Evolutionary conservation across 1,140 invertebrate species (phyloP).

Genomic region (Bombus affinis): DNA sequence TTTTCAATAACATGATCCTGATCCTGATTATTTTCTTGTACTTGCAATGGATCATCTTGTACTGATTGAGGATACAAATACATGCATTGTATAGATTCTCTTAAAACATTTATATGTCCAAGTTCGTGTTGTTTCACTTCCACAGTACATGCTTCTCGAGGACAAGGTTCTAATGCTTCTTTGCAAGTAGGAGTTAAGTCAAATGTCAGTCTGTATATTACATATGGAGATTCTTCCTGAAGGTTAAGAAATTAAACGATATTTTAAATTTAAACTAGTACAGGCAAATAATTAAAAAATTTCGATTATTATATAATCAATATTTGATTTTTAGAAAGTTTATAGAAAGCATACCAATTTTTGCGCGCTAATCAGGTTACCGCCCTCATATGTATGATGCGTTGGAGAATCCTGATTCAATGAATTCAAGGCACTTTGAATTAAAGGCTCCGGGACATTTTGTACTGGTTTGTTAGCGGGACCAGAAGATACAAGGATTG

Average conservation of each 20-base stretch:
- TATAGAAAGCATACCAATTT: slow-evolving; percentile 68
- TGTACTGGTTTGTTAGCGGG: slow-evolving; percentile 59
- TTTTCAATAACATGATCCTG: slow-evolving; percentile 69
- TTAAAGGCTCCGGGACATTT: slow-evolving; percentile 60
- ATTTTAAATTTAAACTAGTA: background rate
- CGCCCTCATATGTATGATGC: slow-evolving; percentile 70
- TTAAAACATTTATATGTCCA: slow-evolving; percentile 67
- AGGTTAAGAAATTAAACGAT: slow-evolving; percentile 42
- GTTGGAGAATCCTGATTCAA: slow-evolving; percentile 73
- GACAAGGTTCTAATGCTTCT: slow-evolving; percentile 63
- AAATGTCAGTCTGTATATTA: slow-evolving; percentile 73
- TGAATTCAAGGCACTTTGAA: slow-evolving; percentile 70
- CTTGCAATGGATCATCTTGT: slow-evolving; percentile 52
- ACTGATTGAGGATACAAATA: slow-evolving; percentile 67
- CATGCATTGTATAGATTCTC: slow-evolving; percentile 74
- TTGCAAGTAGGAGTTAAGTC: slow-evolving; percentile 73
- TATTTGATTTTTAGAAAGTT: background rate
- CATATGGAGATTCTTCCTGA: slow-evolving; percentile 70
- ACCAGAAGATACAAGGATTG: slow-evolving; percentile 23
- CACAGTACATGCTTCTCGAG: slow-evolving; percentile 73
- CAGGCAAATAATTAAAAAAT: background rate
- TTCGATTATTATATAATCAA: background rate
- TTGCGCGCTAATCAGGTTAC: slow-evolving; percentile 73
- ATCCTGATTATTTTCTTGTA: slow-evolving; percentile 57
- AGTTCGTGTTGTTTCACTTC: slow-evolving; percentile 71